Conservation (phyloP, 2,113 vertebrate species). For the Phycodurus eques region DNA sequence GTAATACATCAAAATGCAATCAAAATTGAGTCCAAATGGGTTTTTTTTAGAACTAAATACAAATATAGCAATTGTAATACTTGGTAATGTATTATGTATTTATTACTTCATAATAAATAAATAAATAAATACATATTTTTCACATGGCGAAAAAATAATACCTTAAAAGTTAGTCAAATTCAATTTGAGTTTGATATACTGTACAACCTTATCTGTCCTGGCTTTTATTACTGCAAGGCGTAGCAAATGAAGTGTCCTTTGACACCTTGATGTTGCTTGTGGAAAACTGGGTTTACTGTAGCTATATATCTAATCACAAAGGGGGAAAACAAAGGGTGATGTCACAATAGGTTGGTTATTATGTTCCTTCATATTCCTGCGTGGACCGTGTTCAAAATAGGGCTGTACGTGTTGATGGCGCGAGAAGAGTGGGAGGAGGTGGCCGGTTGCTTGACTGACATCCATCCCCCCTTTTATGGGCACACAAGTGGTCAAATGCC, state of each 20-base stretch:
- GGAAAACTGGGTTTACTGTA: background rate
- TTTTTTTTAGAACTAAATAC: no score
- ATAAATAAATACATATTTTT: no score
- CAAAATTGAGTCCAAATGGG: no score
- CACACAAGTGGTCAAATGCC: slow-evolving; percentile 80
- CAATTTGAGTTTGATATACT: background rate
- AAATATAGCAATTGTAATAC: no score
- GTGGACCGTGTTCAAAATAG: slow-evolving; percentile 67
- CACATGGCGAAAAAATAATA: background rate
- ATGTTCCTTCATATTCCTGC: slow-evolving; percentile 27
- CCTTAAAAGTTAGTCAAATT: background rate
- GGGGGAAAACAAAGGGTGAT: no score
- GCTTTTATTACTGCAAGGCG: no score
- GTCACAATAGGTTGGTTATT: slow-evolving; percentile 1
- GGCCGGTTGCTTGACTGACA: slow-evolving; percentile 57
- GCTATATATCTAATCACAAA: no score
- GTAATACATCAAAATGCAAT: no score
- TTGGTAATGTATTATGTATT: background rate
- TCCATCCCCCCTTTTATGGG: slow-evolving; percentile 79
- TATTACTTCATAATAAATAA: background rate
- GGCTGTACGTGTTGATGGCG: slow-evolving; percentile 58
- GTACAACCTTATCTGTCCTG: background rate
- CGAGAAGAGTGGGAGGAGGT: slow-evolving; percentile 9
- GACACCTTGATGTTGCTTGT: no score
- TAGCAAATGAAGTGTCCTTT: no score